phyloP scores from a whole-genome alignment of 2,113 vertebrate genomes.

The Platanista minor region DNA sequence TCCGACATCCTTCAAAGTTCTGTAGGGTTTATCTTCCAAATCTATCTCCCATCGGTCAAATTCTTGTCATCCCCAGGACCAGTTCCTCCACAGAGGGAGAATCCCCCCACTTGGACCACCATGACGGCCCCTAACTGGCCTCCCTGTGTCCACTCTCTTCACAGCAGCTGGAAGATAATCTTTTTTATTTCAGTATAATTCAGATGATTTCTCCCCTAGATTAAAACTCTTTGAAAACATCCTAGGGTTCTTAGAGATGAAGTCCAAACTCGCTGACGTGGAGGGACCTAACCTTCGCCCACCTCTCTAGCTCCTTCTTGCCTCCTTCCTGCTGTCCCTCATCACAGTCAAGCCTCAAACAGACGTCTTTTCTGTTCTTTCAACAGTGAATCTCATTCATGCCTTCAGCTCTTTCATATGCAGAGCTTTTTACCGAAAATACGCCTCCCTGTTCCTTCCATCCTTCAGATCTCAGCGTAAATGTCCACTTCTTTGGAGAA shows the following conservation, averaged over 20 bases:
- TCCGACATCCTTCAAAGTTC: not conserved
- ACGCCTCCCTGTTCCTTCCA: too few species aligned
- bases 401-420: not conserved
- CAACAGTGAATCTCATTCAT: not conserved
- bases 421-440: not conserved
- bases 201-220: not conserved
- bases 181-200: not conserved
- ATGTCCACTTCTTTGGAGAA: not conserved
- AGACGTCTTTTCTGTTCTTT: not conserved
- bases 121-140: fast-evolving
- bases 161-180: fast-evolving
- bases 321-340: too few species aligned
- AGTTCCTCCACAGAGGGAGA: fast-evolving
- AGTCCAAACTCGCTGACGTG: fast-evolving
- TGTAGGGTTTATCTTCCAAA: fast-evolving
- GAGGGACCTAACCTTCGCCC: not conserved
- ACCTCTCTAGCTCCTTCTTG: too few species aligned
- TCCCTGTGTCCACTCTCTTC: too few species aligned
- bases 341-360: not conserved
- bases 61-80: not conserved
- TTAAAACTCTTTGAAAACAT: not conserved
- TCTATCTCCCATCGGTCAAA: not conserved
- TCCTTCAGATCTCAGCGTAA: not conserved
- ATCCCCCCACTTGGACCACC: too few species aligned
- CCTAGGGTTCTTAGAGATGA: not conserved